These are phyloP conservation scores for Hirudinaria manillensis DNA, from an alignment of 2,888 invertebrate genomes.

Conservation along the genomic window DNA sequence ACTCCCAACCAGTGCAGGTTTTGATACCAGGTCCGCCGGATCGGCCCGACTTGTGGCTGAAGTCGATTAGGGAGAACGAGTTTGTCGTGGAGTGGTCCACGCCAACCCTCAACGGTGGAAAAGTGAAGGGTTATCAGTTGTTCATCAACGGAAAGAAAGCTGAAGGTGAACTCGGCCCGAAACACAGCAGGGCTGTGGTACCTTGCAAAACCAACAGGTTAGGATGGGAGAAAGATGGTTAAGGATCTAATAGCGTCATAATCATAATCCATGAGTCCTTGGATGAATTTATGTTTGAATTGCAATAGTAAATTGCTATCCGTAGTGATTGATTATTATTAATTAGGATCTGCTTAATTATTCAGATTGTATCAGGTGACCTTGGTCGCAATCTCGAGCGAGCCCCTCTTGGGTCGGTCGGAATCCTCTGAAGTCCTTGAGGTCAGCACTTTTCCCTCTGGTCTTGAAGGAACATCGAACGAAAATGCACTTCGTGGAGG, in stretches of 20 bases:
- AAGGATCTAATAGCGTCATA: not conserved
- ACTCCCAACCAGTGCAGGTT: constrained; percentile 48
- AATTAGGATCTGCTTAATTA: not conserved
- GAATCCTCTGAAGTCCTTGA: constrained; percentile 48
- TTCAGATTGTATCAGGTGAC: constrained; percentile 48
- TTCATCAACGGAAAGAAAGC: constrained; percentile 53
- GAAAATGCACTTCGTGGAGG: not conserved
- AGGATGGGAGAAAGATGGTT: too few species aligned
- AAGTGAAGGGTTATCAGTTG: constrained; percentile 50
- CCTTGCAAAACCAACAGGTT: constrained; percentile 52
- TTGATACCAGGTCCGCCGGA: constrained; percentile 53
- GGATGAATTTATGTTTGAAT: too few species aligned
- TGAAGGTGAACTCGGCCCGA: constrained; percentile 48
- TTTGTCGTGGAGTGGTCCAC: constrained; percentile 54
- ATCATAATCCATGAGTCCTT: not conserved
- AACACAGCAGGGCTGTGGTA: constrained; percentile 52
- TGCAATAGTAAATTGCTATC: too few species aligned
- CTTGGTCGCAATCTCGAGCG: constrained; percentile 48
- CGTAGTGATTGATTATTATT: too few species aligned
- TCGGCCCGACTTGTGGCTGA: constrained; percentile 50
- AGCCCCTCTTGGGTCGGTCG: constrained; percentile 47
- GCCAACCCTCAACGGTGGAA: constrained; percentile 49
- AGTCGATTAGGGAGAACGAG: constrained; percentile 47
- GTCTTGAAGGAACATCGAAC: constrained; percentile 42
- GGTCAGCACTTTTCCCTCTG: constrained; percentile 46